Evolutionary conservation across 2,888 invertebrate species (phyloP), one percentile per base, ranked within the genome.

Genomic region (Phalangium opilio): DNA sequence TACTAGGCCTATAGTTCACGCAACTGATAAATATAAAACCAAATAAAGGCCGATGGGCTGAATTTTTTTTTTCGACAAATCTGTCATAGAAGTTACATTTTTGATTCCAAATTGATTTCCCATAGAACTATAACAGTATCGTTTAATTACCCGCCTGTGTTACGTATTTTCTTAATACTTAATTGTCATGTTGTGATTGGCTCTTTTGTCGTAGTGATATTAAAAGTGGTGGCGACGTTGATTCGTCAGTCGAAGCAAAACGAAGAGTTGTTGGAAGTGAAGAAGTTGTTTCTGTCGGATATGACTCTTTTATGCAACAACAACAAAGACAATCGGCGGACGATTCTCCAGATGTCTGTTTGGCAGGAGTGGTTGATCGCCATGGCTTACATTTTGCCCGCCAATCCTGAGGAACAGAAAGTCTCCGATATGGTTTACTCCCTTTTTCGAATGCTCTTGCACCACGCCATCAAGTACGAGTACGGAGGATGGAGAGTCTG

Each of bases 401-500:
- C 86, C 67, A 89, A 81, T 60, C 78, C 82, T 0, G 91, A 93
- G 62, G 91, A 96, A 63, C 89, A 91, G 65, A 87, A 91, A 69
- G 83, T 95, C 46, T 90, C 91, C 0, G 95, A 95, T 64, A 89
- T 95, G 86, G 96, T 98, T 35, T 96, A 95, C 69, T 85, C 91
- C 0, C 70, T 98, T 57, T 98, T 99, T 71, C 77, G 91, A 14
- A 93, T 96, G 87, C 71, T 99, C 51, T 71, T 99, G 40, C 96
- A 98, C 66, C 98, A 99, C 67, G 98, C 98, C 36, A 91, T 99
- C 58, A 95, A 96, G 64, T 89, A 89, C 62, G 98, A 99, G 68
- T 98, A 93, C 63, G 98, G 98, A 4, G 98, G 98, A 14, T 99
- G 98, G 98, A 72, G 98, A 51, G 98, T 99, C 15, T 98, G 98